Base-by-base conservation (phyloP, 1,140 invertebrate genomes). In the Cydia fagiglandana region DNA sequence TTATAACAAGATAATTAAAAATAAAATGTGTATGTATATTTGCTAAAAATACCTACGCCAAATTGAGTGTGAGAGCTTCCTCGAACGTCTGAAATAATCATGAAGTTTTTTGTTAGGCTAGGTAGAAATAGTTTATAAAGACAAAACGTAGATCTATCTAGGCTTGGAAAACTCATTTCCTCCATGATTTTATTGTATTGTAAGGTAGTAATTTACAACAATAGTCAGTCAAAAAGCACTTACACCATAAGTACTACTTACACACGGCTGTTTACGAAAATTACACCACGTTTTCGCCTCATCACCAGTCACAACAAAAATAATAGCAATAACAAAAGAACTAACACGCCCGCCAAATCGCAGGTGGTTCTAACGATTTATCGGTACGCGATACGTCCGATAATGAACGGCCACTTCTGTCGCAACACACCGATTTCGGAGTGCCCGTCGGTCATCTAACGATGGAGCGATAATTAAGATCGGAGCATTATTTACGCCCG, bases 381-480 rank as follows among this genome's bases (percentile, higher is more conserved):
- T 87, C 88, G 81, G 83, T 86, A 83, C 83, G 86, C 85, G 89
- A 91, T 89, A 78, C 81, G 84, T 79, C 82, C 80, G 84, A 89
- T 89, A 89, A 88, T 88, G 83, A 83, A 81, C 78, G 78, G 76
- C 76, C 78, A 81, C 77, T 79, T 64, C 80, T 89, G 89, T 90
- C 86, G 88, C 87, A 91, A 91, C 84, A 74, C 78, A 85, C 88
- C 82, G 87, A 87, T 88, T 89, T 91, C 84, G 87, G 88, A 84
- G 76, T 85, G 89, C 84, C 86, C 84, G 85, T 87, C 86, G 88
- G 87, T 90, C 86, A 90, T 91, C 88, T 91, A 91, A 90, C 89
- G 90, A 91, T 91, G 85, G 84, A 86, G 80, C 87, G 90, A 91
- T 91, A 91, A 91, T 91, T 91, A 91, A 91, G 89, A 91, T 91